These are phyloP conservation scores for Trialeurodes vaporariorum DNA, from an alignment of 1,140 invertebrate species.

Conservation along the genomic window DNA sequence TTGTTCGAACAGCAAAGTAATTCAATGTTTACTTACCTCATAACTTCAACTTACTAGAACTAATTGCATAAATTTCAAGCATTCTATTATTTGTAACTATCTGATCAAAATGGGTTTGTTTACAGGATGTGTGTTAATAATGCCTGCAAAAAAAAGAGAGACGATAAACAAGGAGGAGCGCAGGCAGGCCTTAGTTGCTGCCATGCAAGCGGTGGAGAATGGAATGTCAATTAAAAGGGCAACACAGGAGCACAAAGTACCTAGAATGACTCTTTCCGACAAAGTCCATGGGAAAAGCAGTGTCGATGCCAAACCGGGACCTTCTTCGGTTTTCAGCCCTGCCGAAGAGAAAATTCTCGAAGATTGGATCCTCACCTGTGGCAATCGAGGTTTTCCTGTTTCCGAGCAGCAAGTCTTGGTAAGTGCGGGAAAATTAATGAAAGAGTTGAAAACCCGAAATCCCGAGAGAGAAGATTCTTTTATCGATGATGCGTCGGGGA, in stretches of 20 bases:
- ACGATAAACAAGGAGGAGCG: too few species aligned
- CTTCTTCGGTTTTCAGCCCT: not conserved
- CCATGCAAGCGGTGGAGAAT: not conserved
- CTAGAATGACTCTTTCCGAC: not conserved
- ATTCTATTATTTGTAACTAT: too few species aligned
- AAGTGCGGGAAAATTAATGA: not conserved
- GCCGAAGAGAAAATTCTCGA: not conserved
- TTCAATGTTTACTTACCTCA: too few species aligned
- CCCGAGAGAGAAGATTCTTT: too few species aligned
- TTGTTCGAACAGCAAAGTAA: too few species aligned
- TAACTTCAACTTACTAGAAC: too few species aligned
- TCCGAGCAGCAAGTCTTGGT: not conserved
- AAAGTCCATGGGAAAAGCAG: not conserved
- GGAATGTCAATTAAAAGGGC: not conserved
- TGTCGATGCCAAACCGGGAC: not conserved
- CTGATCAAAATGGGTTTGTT: too few species aligned
- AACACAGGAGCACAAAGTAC: not conserved
- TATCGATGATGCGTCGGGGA: slow-evolving; percentile 26
- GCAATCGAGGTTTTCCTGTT: not conserved
- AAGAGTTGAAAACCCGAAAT: not conserved
- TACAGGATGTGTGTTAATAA: too few species aligned
- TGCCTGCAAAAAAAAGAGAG: too few species aligned
- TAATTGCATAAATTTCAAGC: too few species aligned
- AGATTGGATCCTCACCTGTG: not conserved
- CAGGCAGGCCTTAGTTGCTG: not conserved